phyloP scores from a whole-genome alignment of 37 sponge, comb jelly and placozoan species.

The Diacarnus erythraeanus region DNA sequence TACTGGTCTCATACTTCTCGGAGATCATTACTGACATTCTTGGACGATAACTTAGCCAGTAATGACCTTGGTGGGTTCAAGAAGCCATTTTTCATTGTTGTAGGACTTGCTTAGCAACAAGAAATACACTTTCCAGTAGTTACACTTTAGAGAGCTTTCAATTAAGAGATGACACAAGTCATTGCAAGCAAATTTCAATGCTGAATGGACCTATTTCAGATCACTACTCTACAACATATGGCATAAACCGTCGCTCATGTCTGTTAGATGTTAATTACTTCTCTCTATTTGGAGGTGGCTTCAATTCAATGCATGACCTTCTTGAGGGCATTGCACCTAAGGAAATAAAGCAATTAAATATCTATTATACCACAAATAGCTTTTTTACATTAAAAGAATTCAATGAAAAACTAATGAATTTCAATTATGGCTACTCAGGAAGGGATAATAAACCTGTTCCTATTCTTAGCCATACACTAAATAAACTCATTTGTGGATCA shows the following conservation, averaged over 20 bases:
- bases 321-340: constrained; percentile 48
- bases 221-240: constrained; percentile 33
- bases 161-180: constrained; percentile 12
- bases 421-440: constrained; percentile 15
- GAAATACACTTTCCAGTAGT: neutral
- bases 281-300: constrained; percentile 13
- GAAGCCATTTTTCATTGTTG: constrained; percentile 33
- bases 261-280: constrained; percentile 36
- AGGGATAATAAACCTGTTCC: constrained; percentile 18
- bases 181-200: constrained; percentile 21
- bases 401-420: constrained; percentile 26
- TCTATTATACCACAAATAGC: constrained; percentile 11
- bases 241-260: constrained; percentile 27
- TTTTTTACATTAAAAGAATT: constrained; percentile 12
- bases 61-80: constrained; percentile 63
- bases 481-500: constrained; percentile 11
- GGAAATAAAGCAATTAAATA: constrained; percentile 27
- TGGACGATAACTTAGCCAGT: constrained; percentile 57
- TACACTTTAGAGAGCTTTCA: constrained; percentile 3
- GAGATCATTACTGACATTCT: constrained; percentile 48
- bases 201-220: constrained; percentile 3
- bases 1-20: constrained; percentile 30
- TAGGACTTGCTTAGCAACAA: constrained; percentile 49
- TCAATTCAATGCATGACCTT: constrained; percentile 54
- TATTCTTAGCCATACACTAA: neutral